Conservation (phyloP, 1,140 invertebrate species). For the Pissodes strobi region DNA sequence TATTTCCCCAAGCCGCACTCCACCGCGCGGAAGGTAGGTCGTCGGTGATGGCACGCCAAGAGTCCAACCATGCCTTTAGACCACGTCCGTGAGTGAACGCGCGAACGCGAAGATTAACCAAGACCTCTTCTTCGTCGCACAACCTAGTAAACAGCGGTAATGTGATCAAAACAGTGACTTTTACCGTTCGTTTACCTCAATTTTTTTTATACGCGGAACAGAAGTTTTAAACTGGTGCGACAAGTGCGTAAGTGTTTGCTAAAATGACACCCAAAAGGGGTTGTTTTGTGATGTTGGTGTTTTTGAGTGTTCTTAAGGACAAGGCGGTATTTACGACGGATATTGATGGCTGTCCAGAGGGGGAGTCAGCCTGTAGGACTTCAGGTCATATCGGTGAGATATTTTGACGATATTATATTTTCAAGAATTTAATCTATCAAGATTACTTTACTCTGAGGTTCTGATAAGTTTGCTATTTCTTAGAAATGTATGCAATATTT, state of each 20-base stretch:
- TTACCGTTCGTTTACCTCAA: constrained; percentile 20
- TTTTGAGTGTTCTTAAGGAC: background rate
- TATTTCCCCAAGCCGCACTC: constrained; percentile 7
- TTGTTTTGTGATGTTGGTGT: background rate
- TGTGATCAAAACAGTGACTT: constrained; percentile 21
- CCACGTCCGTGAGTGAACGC: background rate
- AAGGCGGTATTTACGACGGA: background rate
- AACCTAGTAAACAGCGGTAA: constrained; percentile 21
- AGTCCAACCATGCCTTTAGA: constrained; percentile 8
- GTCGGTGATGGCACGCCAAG: constrained; percentile 11
- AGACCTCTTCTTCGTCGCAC: background rate
- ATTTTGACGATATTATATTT: too few species aligned
- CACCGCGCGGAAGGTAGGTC: constrained; percentile 22
- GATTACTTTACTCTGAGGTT: too few species aligned
- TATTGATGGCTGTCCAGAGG: constrained; percentile 11
- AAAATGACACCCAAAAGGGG: background rate
- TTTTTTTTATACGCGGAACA: constrained; percentile 4
- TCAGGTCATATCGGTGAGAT: constrained; percentile 8
- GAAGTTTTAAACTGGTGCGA: background rate
- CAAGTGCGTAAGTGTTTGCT: background rate
- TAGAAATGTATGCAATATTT: too few species aligned
- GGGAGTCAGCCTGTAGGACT: constrained; percentile 3
- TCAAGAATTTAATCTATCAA: too few species aligned
- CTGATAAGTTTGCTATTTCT: too few species aligned
- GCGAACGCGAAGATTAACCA: constrained; percentile 1